Conservation (phyloP, 2,113 vertebrate species). For the human region GRCh38 chr1:4283501-4284000, state of each 20-base stretch:
- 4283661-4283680: not conserved
- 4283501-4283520: not conserved
- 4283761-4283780: not conserved
- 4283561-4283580: too few species aligned
- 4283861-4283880: not conserved
- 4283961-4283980: too few species aligned
- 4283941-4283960: not conserved
- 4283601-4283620: too few species aligned
- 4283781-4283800: too few species aligned
- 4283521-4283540: not conserved
- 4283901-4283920: not conserved
- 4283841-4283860: not conserved
- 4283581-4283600: not conserved
- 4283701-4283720: not conserved
- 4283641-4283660: not conserved
- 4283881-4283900: not conserved
- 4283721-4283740: not conserved
- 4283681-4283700: too few species aligned
- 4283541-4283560: not conserved
- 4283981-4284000: not conserved
- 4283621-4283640: not conserved
- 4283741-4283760: too few species aligned
- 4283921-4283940: accelerated
- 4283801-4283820: too few species aligned
- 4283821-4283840: not conserved